A percentile compares a stretch with the other conserved stretches of the same genome.
Conservation (phyloP, 1,140 invertebrate genomes). For the Ostrea denselamellosa region DNA sequence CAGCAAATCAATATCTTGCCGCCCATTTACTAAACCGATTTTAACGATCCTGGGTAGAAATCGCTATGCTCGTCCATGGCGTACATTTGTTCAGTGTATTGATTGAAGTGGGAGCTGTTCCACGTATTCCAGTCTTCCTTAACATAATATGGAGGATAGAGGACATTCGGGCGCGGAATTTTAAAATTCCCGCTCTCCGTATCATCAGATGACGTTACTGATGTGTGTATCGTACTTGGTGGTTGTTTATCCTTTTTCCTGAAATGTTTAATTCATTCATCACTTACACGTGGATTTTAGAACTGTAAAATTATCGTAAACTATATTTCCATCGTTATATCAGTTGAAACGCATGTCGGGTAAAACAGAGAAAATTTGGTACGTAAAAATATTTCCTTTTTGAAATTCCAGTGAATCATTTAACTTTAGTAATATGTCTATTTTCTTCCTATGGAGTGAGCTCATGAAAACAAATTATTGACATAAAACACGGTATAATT, state of each 20-base stretch:
- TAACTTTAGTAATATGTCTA: too few species aligned
- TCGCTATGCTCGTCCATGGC: background rate
- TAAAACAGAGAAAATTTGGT: too few species aligned
- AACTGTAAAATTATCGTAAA: too few species aligned
- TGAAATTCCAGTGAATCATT: too few species aligned
- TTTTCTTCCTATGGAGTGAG: too few species aligned
- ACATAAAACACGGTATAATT: too few species aligned
- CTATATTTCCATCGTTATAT: too few species aligned
- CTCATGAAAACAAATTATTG: too few species aligned
- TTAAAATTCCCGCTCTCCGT: slow-evolving; percentile 22
- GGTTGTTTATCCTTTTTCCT: slow-evolving; percentile 26
- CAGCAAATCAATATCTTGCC: background rate
- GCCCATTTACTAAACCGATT: background rate
- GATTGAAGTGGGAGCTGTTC: background rate
- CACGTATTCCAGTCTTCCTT: slow-evolving; percentile 24
- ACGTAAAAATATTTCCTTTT: too few species aligned
- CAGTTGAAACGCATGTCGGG: too few species aligned
- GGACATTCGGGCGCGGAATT: slow-evolving; percentile 31
- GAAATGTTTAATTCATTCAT: background rate
- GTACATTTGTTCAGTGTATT: background rate
- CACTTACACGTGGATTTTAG: background rate
- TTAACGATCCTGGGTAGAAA: background rate
- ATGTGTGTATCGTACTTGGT: slow-evolving; percentile 3
- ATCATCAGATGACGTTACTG: background rate
- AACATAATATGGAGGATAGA: slow-evolving; percentile 36